Evolutionary conservation across 2,113 vertebrate genomes (phyloP).

Genomic region (Ramphastos sulfuratus): DNA sequence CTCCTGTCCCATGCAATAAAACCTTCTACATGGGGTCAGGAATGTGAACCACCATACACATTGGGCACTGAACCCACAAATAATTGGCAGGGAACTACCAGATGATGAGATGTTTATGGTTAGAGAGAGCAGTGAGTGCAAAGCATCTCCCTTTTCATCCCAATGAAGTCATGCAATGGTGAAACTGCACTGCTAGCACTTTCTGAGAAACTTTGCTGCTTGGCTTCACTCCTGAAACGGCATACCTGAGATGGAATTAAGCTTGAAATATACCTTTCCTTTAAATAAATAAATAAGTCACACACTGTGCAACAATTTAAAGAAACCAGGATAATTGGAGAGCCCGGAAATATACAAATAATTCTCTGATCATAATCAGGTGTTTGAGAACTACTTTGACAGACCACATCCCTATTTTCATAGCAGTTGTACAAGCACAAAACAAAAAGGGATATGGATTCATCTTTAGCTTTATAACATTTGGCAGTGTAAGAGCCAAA

Average conservation of each 20-base stretch:
- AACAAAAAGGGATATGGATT: background rate
- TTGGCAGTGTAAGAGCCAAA: background rate
- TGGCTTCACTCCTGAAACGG: background rate
- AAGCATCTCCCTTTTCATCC: background rate
- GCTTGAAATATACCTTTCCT: background rate
- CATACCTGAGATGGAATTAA: background rate
- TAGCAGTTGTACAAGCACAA: background rate
- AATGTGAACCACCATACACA: background rate
- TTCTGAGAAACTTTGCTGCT: background rate
- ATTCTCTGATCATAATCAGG: background rate
- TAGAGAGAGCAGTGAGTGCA: background rate
- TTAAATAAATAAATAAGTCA: background rate
- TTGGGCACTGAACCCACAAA: background rate
- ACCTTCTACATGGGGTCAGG: background rate
- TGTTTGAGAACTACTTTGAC: background rate
- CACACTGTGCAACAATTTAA: background rate
- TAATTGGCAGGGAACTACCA: background rate
- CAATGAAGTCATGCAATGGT: rapidly evolving
- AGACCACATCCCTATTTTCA: background rate
- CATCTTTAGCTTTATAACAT: background rate
- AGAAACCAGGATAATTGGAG: background rate
- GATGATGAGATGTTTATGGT: background rate
- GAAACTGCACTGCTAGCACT: background rate
- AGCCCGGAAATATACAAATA: background rate
- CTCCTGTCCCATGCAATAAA: background rate